phyloP scores from a whole-genome alignment of 2,888 invertebrate species.

The Caenorhabditis zanzibari region DNA sequence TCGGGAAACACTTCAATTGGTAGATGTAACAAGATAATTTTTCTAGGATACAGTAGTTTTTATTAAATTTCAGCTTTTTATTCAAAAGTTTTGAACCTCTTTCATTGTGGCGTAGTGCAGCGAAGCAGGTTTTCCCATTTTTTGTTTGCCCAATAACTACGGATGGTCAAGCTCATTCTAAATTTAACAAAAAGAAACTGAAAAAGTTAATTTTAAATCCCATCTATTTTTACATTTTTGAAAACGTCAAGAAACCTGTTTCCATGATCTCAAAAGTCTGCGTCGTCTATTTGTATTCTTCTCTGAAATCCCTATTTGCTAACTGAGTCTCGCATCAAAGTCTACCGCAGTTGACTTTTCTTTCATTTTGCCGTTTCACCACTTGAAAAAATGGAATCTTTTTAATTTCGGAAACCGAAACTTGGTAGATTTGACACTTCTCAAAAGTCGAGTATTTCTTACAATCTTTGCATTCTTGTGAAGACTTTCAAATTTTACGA shows the following conservation, averaged over 20 bases:
- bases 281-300: constrained; percentile 18
- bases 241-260: constrained; percentile 1
- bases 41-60: too few relatives aligned
- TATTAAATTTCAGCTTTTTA: too few relatives aligned
- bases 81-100: too few relatives aligned
- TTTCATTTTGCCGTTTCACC: constrained; percentile 13
- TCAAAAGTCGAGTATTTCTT: constrained; percentile 1
- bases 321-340: constrained; percentile 35
- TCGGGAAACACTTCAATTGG: too few relatives aligned
- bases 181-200: not conserved
- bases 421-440: constrained; percentile 3
- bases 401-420: not conserved
- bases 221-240: not conserved
- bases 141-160: too few relatives aligned
- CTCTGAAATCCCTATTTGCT: constrained; percentile 25
- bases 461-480: not conserved
- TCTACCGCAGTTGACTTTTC: constrained; percentile 34
- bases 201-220: not conserved
- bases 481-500: too few relatives aligned
- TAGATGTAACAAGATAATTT: too few relatives aligned
- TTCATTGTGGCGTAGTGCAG: too few relatives aligned
- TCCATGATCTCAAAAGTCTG: constrained; percentile 14
- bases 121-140: too few relatives aligned
- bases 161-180: too few relatives aligned
- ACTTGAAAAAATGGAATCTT: not conserved